Evolutionary conservation across 2,888 invertebrate genomes (phyloP), one percentile per base, ranked within the genome.

Genomic region (Leptura quadrifasciata): DNA sequence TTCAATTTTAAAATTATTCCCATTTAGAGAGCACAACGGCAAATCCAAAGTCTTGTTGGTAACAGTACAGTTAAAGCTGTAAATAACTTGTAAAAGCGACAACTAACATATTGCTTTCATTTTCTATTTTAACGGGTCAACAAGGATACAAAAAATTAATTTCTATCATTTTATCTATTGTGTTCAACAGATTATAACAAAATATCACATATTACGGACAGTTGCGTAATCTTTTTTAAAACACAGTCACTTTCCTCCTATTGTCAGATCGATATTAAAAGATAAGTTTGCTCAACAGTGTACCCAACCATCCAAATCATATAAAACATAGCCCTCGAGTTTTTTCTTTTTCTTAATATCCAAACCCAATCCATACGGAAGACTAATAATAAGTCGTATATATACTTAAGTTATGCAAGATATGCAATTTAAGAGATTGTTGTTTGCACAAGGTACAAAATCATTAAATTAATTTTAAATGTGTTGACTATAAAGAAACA

Each of bases 341-440:
- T 31, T 31, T 31, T 47, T n/a, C n/a, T n/a, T 47, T n/a, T 47
- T 47, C 15, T n/a, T n/a, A 39, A 47, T 5, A 47, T n/a, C 47
- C n/a, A 3, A 47, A 4, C n/a, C 47, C 47, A 15, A 12, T 47
- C 47, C 47, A 47, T 47, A 47, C 47, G 47, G 47, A 47, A 47
- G 47, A 47, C n/a, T 47, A 47, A 47, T 47, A 39, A 15, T 39
- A n/a, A 15, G 47, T n/a, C 47, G 15, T n/a, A 47, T n/a, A 47
- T n/a, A 47, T 47, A 47, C n/a, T 47, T 4, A 47, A 47, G 47
- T 47, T 47, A 47, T 47, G 47, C 47, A 47, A 47, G 47, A 15
- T 39, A 69, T 69, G 69, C 69, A 69, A 69, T 69, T 69, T 69
- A 58, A 69, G 69, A 69, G 69, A 69, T 58, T 69, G 69, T 69